Base-by-base conservation (phyloP, 2,797 vertebrate species). In the Lindbergichthys nudifrons region DNA sequence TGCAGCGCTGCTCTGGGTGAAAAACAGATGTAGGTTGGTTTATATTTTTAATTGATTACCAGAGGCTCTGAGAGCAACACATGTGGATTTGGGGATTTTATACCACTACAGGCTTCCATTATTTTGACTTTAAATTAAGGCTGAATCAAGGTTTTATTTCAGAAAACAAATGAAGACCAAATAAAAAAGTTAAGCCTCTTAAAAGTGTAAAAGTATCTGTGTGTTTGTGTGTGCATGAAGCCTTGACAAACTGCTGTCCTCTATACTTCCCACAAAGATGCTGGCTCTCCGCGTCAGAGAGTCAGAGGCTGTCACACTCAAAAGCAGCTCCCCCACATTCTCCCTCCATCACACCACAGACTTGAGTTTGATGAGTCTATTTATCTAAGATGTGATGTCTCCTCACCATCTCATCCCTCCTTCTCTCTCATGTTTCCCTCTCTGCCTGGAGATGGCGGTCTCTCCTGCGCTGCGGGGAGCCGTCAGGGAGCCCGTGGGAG, bases 351-450 rank as follows among this genome's bases (percentile, higher is more conserved):
- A 9, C 6, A 36, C 32, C 32, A 52, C 70, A 56, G 10, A 67
- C 62, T 36, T 48, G 61, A 36, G 42, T 79, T 71, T 85, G 75
- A 87, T 81, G 73, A 48, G 86, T 65, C 56, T 75, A 81, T 66
- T 85, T 72, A 83, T 73, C 57, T 47, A 36, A 70, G 63, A 47
- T 70, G 60, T 18, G 48, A 64, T 0, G 16, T 50, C 75, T 59
- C 39, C 30, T 78, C 48, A 54, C 42, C 21, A 9, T 61, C 30
- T 39, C 50, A n/a, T 68, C 64, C 26, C 41, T 71, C 54, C 46
- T 4, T 52, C n/a, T 51, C 70, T 73, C 5, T 64, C 41, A 51
- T 65, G 72, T 75, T 77, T 64, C 66, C 68, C 26, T 65, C 62
- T 48, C 60, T 36, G 64, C 70, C 47, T 43, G 53, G 66, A 73